phyloP scores from a whole-genome alignment of 2,888 invertebrate species.

The Arge pagana region DNA sequence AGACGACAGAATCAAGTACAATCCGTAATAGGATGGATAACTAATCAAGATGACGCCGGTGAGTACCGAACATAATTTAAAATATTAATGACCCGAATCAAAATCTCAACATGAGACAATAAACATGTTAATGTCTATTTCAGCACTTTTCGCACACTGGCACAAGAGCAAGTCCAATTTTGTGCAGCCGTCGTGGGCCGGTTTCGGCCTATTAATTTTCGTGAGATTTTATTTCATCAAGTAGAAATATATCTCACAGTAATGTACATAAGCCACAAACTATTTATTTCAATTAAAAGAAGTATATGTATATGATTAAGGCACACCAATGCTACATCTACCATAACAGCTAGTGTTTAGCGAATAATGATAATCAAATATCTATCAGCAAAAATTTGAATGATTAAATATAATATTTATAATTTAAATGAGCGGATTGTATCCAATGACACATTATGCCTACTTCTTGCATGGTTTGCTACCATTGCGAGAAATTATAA shows the following conservation, averaged over 20 bases:
- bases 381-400: no score
- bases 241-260: background rate
- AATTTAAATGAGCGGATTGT: no score
- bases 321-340: no score
- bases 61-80: conserved; percentile 56
- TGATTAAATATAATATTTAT: no score
- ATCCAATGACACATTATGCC: no score
- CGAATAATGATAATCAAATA: no score
- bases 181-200: background rate
- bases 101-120: conserved; percentile 31
- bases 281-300: conserved; percentile 12
- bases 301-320: no score
- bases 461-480: no score
- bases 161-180: conserved; percentile 28
- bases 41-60: conserved; percentile 69
- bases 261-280: conserved; percentile 4
- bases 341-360: no score
- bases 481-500: no score
- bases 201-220: background rate
- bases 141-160: conserved; percentile 56
- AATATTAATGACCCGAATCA: conserved; percentile 15
- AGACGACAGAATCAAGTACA: conserved; percentile 75
- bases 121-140: conserved; percentile 41
- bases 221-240: conserved; percentile 2
- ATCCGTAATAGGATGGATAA: conserved; percentile 76